Evolutionary conservation across 2,888 invertebrate species (phyloP).

Genomic region (Volucella inanis): DNA sequence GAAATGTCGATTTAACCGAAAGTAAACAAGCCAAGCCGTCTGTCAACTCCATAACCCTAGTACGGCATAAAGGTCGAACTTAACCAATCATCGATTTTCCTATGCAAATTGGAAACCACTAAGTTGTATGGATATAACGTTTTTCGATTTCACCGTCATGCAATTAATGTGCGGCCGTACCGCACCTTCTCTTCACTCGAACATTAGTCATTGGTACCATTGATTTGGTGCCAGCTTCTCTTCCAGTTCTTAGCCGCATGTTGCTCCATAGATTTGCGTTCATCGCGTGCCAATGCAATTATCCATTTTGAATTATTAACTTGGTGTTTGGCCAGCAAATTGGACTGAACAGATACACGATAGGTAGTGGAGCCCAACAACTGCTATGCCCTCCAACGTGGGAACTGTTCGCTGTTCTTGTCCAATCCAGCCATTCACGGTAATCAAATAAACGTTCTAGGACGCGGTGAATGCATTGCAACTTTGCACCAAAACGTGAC

Average conservation of each 20-base stretch:
- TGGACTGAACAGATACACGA: slow-evolving; percentile 59
- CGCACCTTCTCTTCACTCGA: background rate
- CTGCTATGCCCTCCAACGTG: slow-evolving; percentile 48
- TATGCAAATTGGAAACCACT: slow-evolving; percentile 65
- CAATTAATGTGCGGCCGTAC: slow-evolving; percentile 31
- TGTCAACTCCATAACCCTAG: background rate
- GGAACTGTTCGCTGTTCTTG: slow-evolving; percentile 53
- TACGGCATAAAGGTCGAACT: slow-evolving; percentile 41
- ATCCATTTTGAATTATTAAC: slow-evolving; percentile 74
- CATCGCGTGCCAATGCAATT: slow-evolving; percentile 73
- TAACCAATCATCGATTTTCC: slow-evolving; percentile 57
- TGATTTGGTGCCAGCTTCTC: background rate
- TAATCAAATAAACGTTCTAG: slow-evolving; percentile 69
- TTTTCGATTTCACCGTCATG: slow-evolving; percentile 35
- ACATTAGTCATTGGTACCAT: slow-evolving; percentile 13
- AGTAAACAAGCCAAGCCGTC: slow-evolving; percentile 43
- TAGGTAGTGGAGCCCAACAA: slow-evolving; percentile 6
- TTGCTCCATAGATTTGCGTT: slow-evolving; percentile 19
- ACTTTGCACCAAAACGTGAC: slow-evolving; percentile 71
- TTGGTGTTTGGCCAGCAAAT: slow-evolving; percentile 72
- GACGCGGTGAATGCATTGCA: slow-evolving; percentile 42
- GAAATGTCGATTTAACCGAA: slow-evolving; percentile 50
- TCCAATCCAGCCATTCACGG: slow-evolving; percentile 37
- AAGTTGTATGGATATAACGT: slow-evolving; percentile 43
- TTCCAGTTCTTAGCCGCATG: background rate